Base-by-base conservation (phyloP, 2,888 invertebrate genomes). In the Volucella inflata region DNA sequence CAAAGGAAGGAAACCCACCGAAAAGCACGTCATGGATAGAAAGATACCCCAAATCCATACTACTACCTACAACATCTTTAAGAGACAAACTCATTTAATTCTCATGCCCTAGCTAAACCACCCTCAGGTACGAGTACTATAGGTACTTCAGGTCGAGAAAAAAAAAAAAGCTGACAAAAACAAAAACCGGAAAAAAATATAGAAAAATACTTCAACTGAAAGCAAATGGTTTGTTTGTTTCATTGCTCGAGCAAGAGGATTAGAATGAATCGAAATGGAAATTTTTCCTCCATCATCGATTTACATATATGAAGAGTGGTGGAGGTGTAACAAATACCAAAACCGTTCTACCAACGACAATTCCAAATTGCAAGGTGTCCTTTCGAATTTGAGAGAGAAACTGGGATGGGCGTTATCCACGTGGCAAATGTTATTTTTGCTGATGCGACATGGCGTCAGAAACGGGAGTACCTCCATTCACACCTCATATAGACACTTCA, bases 311-410 rank as follows among this genome's bases (percentile, higher is more conserved):
- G 30, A 30, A 30, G 30, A 30, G 30, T n/a, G 30, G 30, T 30
- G 30, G 6, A 30, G 6, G 6, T 30, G 30, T 30, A 30, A 4
- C 6, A 46, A 57, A 64, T 57, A 65, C 40, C 50, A 48, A 84
- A 84, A 51, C 70, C 51, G 44, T 79, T 75, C 78, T 74, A 74
- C 62, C 68, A 64, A 62, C 16, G 75, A 59, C 70, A 55, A 79
- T 68, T 79, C 75, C 68, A 75, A 84, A 84, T 80, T 76, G 84
- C 80, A 75, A 79, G 70, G 65, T 80, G 64, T 81, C 76, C 64
- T 59, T 57, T 50, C 30, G 6, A 30, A 30, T 42, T n/a, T 46
- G 44, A 55, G 1, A 12, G 42, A 14, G 40, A 71, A 42, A 48
- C 72, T 12, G 64, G 53, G 16, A 36, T 11, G 57, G 40, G 46